Evolutionary conservation across 2,113 vertebrate species (phyloP), one percentile per base, ranked within the genome.

Genomic region (Uropsilus gracilis): DNA sequence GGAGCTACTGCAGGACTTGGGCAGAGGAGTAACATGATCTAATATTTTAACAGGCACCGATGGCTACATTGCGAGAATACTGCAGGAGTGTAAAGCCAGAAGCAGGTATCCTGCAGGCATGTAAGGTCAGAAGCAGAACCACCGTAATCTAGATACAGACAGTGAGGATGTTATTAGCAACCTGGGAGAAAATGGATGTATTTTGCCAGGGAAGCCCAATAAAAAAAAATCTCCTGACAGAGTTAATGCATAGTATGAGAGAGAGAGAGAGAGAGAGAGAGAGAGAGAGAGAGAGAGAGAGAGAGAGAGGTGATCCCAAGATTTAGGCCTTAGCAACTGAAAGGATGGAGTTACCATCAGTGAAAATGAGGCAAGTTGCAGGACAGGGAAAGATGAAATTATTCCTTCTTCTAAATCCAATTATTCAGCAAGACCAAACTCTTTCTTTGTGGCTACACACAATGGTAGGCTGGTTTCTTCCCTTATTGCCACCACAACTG

Each of bases 21-120:
- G 76, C 32, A 39, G 82, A 42, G 0, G 6, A 46, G 26, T 6
- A 4, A 20, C 16, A 24, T 17, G 4, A 1, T 20, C 66, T 71
- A 37, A 50, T 30, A 32, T 17, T 77, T 37, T 39, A 28, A 34
- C 53, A 0, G 2, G 37, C 30, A 13, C 20, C 50, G 0, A 32
- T 4, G 14, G 53, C 80, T n/a, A 0, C 0, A 0, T 16, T 5
- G 17, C 0, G 0, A 42, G 12, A 8, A 12, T 3, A 14, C 39
- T 8, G 17, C 64, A 77, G 30, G 28, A n/a, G 48, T 0, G 0
- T 34, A 53, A 32, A 30, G 42, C 37, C 4, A 59, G 69, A 28
- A 10, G 61, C 48, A 13, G 42, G 82, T 55, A 55, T 20, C 53
- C 53, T 55, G 18, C 53, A 22, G 53, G 53, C 5, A 20, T 8